A percentile compares a stretch with the other conserved stretches of the same genome.
Evolutionary conservation across 2,113 vertebrate genomes (phyloP).

Genomic region (Uria lomvia): DNA sequence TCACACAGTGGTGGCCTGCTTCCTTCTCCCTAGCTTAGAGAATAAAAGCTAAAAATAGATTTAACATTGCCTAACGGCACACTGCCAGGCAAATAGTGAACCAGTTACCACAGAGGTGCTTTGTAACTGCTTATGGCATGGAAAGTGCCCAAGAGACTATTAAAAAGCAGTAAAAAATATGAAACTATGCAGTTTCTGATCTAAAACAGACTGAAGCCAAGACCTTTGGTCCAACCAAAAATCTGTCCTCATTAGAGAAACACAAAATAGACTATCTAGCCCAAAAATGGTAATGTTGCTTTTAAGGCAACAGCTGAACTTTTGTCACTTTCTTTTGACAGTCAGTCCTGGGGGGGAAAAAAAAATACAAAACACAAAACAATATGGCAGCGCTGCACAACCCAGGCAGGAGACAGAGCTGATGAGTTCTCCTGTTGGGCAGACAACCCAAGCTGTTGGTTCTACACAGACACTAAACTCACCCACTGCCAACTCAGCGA

Average conservation of each 20-base stretch:
- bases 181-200: neutral
- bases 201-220: neutral
- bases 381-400: neutral
- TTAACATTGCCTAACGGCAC: neutral
- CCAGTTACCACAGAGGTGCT: neutral
- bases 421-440: neutral
- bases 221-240: neutral
- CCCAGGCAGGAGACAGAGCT: neutral
- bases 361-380: neutral
- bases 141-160: neutral
- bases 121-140: neutral
- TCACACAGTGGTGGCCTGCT: neutral
- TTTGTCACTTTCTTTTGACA: neutral
- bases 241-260: neutral
- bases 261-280: neutral
- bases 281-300: neutral
- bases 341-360: neutral
- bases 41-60: constrained; percentile 5
- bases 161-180: neutral
- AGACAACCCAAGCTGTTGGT: neutral
- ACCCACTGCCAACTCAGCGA: neutral
- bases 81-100: neutral
- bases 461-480: neutral
- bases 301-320: neutral
- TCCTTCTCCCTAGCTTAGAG: neutral